Conservation (phyloP, 2,113 vertebrate genomes). For the Motacilla alba region DNA sequence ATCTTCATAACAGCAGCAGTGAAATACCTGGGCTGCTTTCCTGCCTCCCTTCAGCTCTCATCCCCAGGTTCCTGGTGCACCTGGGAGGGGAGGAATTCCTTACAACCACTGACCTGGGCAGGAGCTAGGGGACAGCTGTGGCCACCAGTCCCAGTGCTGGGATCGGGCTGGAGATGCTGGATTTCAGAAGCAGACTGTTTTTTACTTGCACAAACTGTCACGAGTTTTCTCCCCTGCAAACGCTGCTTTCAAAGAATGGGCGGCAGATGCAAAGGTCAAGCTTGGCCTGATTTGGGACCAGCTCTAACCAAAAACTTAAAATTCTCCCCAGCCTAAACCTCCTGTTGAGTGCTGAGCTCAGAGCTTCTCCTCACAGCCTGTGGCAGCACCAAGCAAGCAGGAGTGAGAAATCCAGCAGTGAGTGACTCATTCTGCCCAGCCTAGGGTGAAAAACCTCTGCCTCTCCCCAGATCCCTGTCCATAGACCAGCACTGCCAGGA, state of each 20-base stretch:
- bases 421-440: neutral
- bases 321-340: neutral
- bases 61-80: neutral
- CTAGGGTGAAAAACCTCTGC: neutral
- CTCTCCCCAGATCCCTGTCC: neutral
- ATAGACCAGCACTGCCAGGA: neutral
- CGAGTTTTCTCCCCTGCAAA: neutral
- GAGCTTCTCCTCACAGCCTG: neutral
- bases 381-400: neutral
- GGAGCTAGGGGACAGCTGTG: neutral
- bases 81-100: neutral
- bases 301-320: neutral
- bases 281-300: neutral
- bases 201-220: neutral
- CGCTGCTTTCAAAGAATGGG: fast-evolving
- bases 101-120: neutral
- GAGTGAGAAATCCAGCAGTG: neutral
- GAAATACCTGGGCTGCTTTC: neutral
- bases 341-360: neutral
- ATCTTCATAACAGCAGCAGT: neutral
- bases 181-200: neutral
- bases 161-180: neutral
- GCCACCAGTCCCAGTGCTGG: neutral
- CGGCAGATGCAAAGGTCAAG: neutral
- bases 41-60: neutral